Evolutionary conservation across 1,140 invertebrate genomes (phyloP).

Genomic region (Yoshiicerus persimilis): DNA sequence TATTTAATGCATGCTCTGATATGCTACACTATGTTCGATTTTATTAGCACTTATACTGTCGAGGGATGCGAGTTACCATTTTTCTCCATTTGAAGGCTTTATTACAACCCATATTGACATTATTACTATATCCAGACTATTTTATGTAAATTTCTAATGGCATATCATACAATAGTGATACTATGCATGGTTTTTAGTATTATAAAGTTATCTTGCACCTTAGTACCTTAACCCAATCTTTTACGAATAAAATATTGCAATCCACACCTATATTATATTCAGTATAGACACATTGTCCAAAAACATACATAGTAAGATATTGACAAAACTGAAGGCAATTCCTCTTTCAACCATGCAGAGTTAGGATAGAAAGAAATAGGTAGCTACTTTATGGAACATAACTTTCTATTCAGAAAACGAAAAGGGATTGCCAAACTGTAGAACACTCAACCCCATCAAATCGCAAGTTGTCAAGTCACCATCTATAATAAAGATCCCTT

Average conservation of each 20-base stretch:
- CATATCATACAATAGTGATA: background rate
- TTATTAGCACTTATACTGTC: background rate
- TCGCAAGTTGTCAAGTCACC: background rate
- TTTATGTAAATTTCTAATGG: background rate
- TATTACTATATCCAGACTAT: background rate
- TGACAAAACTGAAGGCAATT: background rate
- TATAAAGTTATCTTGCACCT: no score
- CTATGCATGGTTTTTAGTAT: no score
- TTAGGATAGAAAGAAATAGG: background rate
- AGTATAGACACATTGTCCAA: background rate
- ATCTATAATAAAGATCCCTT: background rate
- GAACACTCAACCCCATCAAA: background rate
- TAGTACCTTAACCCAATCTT: no score
- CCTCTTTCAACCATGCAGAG: background rate
- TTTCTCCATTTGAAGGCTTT: conserved; percentile 14
- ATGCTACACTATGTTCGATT: background rate
- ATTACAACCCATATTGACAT: background rate
- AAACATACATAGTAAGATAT: no score
- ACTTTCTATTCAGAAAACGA: background rate
- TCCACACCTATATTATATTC: background rate
- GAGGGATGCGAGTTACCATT: background rate
- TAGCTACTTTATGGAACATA: background rate
- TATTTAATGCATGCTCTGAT: background rate
- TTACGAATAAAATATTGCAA: no score
- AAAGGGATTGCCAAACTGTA: background rate